Percentiles rank a stretch among this genome's conserved stretches.
phyloP scores from a whole-genome alignment of 2,888 invertebrate species.

The Crioceris asparagi region DNA sequence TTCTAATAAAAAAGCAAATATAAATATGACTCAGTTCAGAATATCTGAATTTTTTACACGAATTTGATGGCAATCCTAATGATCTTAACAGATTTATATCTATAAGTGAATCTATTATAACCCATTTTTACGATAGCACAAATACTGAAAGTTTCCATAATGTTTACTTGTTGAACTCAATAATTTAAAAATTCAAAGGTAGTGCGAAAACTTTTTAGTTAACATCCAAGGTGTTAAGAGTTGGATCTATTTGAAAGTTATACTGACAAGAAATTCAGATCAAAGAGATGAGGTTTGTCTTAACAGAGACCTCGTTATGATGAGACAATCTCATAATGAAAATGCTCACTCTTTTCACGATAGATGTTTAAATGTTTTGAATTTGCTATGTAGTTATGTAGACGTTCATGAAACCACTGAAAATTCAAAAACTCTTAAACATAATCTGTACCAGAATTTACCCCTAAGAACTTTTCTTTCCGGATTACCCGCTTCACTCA shows the following conservation, averaged over 20 bases:
- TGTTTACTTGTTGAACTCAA: slow-evolving; percentile 10
- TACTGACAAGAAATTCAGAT: slow-evolving; percentile 13
- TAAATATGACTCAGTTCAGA: slow-evolving; percentile 9
- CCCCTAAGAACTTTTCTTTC: slow-evolving; percentile 8
- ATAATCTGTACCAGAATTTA: slow-evolving; percentile 6
- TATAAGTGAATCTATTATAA: slow-evolving; percentile 5
- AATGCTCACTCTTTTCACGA: slow-evolving; percentile 15
- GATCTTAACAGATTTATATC: slow-evolving; percentile 4
- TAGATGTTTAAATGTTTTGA: slow-evolving; percentile 9
- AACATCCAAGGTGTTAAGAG: slow-evolving; percentile 9
- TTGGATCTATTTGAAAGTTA: slow-evolving; percentile 6
- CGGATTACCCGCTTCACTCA: slow-evolving; percentile 3
- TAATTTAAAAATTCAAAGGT: slow-evolving; percentile 8
- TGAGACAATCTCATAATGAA: slow-evolving; percentile 13
- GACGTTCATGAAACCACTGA: slow-evolving; percentile 7
- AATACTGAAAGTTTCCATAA: slow-evolving; percentile 11
- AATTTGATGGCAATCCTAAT: slow-evolving; percentile 10
- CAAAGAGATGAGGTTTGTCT: slow-evolving; percentile 15
- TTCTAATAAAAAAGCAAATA: too few species aligned
- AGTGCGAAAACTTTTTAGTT: slow-evolving; percentile 9
- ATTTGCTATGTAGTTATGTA: slow-evolving; percentile 10
- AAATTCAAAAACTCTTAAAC: slow-evolving; percentile 3
- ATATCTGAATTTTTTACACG: slow-evolving; percentile 7
- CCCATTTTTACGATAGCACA: slow-evolving; percentile 7
- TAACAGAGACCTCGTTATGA: slow-evolving; percentile 14